Evolutionary conservation across 2,888 invertebrate species (phyloP).

Genomic region (Andrena bicolor): DNA sequence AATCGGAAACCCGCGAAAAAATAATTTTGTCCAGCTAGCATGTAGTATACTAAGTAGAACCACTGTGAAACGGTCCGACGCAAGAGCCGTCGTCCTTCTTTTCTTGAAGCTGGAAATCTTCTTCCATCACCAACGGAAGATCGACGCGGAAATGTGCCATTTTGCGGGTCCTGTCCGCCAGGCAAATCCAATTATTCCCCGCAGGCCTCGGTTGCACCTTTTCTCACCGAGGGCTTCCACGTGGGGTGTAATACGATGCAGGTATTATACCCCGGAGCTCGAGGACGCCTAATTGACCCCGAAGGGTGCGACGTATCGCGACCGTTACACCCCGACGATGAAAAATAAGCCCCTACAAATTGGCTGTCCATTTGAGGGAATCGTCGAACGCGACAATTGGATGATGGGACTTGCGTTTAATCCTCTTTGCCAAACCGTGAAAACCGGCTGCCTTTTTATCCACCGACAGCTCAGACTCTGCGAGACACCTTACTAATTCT

Average conservation of each 20-base stretch:
- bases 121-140: background rate
- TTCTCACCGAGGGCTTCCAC: constrained; percentile 35
- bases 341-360: constrained; percentile 57
- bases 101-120: background rate
- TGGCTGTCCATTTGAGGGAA: constrained; percentile 54
- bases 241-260: constrained; percentile 66
- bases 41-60: too few species aligned
- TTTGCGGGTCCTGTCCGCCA: constrained; percentile 1
- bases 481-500: background rate
- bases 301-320: constrained; percentile 59
- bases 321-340: constrained; percentile 63
- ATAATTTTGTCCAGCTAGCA: too few species aligned
- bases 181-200: constrained; percentile 55
- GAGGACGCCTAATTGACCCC: constrained; percentile 70
- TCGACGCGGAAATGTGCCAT: constrained; percentile 22
- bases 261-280: constrained; percentile 61
- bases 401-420: constrained; percentile 33
- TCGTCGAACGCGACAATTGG: constrained; percentile 44
- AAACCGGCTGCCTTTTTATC: constrained; percentile 28
- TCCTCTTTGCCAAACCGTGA: constrained; percentile 48
- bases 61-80: constrained; percentile 1
- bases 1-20: too few species aligned
- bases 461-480: too few species aligned
- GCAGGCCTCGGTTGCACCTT: constrained; percentile 21
- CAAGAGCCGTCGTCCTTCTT: background rate